Conservation (phyloP, 2,797 vertebrate genomes). For the Peromyscus eremicus region DNA sequence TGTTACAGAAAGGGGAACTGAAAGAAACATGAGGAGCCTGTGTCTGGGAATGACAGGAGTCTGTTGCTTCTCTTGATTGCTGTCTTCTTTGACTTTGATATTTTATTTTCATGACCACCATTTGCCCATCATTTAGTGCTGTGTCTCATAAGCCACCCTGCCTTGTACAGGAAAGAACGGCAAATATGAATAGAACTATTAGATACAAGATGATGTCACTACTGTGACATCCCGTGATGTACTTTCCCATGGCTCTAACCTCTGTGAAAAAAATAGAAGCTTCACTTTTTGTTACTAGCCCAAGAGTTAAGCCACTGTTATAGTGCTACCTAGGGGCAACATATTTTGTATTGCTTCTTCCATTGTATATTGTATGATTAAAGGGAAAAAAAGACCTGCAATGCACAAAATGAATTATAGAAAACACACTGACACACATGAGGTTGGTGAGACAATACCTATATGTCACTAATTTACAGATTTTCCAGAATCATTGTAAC, state of each 20-base stretch:
- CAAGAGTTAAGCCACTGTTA: not conserved
- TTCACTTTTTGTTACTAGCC: not conserved
- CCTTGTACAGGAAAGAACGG: not conserved
- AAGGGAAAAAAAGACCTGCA: not conserved
- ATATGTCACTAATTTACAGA: not conserved
- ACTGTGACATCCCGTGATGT: not conserved
- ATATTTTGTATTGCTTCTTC: not conserved
- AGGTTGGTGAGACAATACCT: not conserved
- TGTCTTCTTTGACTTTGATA: not conserved
- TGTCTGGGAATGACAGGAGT: not conserved
- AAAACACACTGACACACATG: not conserved
- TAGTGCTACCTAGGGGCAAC: not conserved
- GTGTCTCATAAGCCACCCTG: not conserved
- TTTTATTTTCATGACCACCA: constrained; percentile 6
- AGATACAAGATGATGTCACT: not conserved
- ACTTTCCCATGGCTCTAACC: not conserved
- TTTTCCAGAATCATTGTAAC: not conserved
- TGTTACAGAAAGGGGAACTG: not conserved
- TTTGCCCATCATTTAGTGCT: not conserved
- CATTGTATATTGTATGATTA: not conserved
- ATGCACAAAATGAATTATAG: not conserved
- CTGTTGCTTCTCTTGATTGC: not conserved
- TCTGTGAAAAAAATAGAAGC: not conserved
- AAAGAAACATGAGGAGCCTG: not conserved
- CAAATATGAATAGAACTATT: not conserved